These are phyloP conservation scores for Drosophila birchii DNA, from an alignment of 2,888 invertebrate species.

Conservation along the genomic window DNA sequence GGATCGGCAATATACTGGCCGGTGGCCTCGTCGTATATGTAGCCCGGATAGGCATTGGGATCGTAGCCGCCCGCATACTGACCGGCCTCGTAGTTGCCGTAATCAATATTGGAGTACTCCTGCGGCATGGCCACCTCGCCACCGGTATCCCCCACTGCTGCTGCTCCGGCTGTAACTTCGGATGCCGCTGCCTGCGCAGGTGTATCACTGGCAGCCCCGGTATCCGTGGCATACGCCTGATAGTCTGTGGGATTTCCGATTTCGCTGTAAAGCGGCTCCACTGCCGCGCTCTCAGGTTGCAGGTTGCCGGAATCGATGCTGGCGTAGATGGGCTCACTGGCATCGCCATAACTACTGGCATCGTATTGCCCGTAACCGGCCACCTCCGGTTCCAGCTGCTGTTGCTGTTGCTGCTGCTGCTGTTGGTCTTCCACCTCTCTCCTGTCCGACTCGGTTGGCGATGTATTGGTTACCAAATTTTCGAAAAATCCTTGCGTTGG, in stretches of 20 bases:
- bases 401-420: slow-evolving; percentile 18
- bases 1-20: slow-evolving; percentile 81
- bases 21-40: slow-evolving; percentile 82
- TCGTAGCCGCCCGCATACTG: slow-evolving; percentile 79
- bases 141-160: slow-evolving; percentile 1
- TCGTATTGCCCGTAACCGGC: slow-evolving; percentile 62
- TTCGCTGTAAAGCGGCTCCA: slow-evolving; percentile 71
- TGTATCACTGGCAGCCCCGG: slow-evolving; percentile 33
- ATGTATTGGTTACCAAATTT: slow-evolving; percentile 60
- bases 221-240: slow-evolving; percentile 63
- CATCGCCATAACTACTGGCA: slow-evolving; percentile 51
- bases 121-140: slow-evolving; percentile 49
- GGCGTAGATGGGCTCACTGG: slow-evolving; percentile 64
- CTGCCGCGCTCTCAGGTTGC: slow-evolving; percentile 35
- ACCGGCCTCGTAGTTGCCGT: slow-evolving; percentile 80
- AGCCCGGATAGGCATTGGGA: slow-evolving; percentile 82
- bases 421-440: slow-evolving; percentile 16
- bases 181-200: slow-evolving; percentile 13
- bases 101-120: slow-evolving; percentile 78
- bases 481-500: slow-evolving; percentile 63
- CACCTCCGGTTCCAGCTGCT: slow-evolving; percentile 14
- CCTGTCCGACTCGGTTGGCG: slow-evolving; percentile 24
- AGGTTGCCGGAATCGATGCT: slow-evolving; percentile 61
- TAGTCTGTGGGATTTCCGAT: slow-evolving; percentile 68
- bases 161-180: slow-evolving; percentile 24